These are phyloP conservation scores for Sarcophilus harrisii DNA, from an alignment of 2,797 vertebrate species.

Conservation along the genomic window DNA sequence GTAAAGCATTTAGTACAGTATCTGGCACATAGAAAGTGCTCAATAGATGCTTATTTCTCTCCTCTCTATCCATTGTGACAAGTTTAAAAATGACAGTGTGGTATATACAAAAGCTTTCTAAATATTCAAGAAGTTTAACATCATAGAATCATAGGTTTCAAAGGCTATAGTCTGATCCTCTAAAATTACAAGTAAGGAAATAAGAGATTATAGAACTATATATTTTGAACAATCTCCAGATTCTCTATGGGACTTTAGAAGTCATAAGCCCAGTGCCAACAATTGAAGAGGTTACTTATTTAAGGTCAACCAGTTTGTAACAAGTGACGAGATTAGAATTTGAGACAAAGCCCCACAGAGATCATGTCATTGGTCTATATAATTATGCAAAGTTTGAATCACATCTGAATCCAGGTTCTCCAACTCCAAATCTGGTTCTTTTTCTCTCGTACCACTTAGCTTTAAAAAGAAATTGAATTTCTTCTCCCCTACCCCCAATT, in stretches of 20 bases:
- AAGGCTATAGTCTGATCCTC: background rate
- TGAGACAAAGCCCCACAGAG: background rate
- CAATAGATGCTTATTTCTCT: background rate
- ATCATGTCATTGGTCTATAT: background rate
- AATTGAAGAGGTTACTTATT: background rate
- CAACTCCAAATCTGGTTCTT: background rate
- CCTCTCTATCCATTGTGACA: background rate
- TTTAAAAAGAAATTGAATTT: background rate
- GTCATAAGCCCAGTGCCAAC: background rate
- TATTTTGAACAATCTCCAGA: background rate
- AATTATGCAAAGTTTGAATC: background rate
- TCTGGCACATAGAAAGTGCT: background rate
- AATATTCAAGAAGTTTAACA: background rate
- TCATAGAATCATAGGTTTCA: background rate
- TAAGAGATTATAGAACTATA: background rate
- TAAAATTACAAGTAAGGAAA: background rate
- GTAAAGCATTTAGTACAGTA: background rate
- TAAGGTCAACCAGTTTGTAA: background rate
- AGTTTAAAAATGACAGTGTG: background rate
- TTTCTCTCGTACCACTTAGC: background rate
- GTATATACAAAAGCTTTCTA: background rate
- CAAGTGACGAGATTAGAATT: background rate
- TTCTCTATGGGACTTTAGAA: background rate
- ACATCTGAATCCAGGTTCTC: background rate
- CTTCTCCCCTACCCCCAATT: background rate